Percentiles rank a stretch among this genome's conserved stretches.
These are phyloP conservation scores for Helarctos malayanus DNA, from an alignment of 2,797 vertebrate species.

Conservation along the genomic window DNA sequence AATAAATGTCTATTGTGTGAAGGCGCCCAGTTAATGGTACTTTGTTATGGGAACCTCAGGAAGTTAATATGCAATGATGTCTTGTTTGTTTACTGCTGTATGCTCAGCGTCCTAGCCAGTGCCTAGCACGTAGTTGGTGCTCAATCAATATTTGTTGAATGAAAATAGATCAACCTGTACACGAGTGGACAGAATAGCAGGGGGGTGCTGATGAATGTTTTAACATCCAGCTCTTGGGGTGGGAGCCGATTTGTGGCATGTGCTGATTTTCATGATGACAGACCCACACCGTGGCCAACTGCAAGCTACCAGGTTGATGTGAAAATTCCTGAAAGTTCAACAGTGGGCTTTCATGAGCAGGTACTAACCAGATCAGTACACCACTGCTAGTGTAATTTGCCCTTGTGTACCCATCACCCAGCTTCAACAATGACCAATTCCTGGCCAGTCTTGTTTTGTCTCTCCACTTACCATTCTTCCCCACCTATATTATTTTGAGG, in stretches of 20 bases:
- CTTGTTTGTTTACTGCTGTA: not conserved
- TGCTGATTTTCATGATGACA: constrained; percentile 11
- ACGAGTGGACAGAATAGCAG: not conserved
- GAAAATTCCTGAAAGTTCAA: constrained; percentile 7
- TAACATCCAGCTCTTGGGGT: not conserved
- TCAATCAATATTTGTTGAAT: constrained; percentile 55
- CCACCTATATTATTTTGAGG: constrained; percentile 1
- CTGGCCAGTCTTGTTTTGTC: constrained; percentile 18
- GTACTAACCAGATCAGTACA: not conserved
- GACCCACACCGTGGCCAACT: not conserved
- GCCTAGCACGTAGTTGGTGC: not conserved
- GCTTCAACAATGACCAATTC: not conserved
- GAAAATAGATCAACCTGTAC: not conserved
- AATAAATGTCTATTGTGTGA: not conserved
- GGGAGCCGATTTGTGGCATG: not conserved
- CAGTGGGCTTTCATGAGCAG: not conserved
- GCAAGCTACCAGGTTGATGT: not conserved
- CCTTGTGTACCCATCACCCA: not conserved
- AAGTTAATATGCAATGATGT: not conserved
- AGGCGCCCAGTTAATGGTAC: not conserved
- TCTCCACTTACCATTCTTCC: not conserved
- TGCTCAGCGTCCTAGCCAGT: not conserved
- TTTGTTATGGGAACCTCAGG: not conserved
- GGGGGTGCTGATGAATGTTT: not conserved
- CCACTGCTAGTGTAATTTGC: not conserved